Percentiles rank a stretch among this genome's conserved stretches.
Conservation (phyloP, 2,113 vertebrate genomes). For the Rutilus rutilus region DNA sequence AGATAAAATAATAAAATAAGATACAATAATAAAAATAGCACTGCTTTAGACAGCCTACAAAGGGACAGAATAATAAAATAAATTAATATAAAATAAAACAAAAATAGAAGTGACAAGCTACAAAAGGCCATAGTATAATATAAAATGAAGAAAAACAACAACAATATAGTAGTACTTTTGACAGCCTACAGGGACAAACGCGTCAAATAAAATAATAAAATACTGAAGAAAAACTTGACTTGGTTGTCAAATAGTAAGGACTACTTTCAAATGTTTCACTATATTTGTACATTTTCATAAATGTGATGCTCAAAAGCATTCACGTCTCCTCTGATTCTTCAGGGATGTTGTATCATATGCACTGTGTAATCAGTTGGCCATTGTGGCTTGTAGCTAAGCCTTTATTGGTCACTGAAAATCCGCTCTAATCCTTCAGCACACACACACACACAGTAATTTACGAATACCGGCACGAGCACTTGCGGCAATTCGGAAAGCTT, state of each 20-base stretch:
- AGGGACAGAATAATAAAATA: not conserved
- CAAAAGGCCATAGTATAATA: not conserved
- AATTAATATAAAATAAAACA: not conserved
- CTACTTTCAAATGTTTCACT: not conserved
- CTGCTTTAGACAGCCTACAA: not conserved
- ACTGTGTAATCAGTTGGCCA: slow-evolving; percentile 63
- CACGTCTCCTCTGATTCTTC: not conserved
- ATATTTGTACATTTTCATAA: not conserved
- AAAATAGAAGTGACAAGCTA: too few relatives aligned
- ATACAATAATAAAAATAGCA: not conserved
- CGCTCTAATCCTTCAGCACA: slow-evolving; percentile 67
- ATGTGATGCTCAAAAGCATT: not conserved
- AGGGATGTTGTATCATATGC: slow-evolving; percentile 52
- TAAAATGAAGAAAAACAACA: not conserved
- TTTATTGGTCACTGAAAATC: slow-evolving; percentile 69
- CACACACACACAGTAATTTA: slow-evolving; percentile 4
- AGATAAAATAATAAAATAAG: too few relatives aligned
- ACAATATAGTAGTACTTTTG: not conserved
- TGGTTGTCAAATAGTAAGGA: not conserved
- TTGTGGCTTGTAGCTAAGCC: slow-evolving; percentile 60
- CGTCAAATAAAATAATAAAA: not conserved
- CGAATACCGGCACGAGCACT: slow-evolving; percentile 6
- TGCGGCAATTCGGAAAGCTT: slow-evolving; percentile 26
- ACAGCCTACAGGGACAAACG: not conserved
- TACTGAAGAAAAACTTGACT: not conserved